phyloP scores from a whole-genome alignment of 2,797 vertebrate genomes.

The Sebastes nivosus region DNA sequence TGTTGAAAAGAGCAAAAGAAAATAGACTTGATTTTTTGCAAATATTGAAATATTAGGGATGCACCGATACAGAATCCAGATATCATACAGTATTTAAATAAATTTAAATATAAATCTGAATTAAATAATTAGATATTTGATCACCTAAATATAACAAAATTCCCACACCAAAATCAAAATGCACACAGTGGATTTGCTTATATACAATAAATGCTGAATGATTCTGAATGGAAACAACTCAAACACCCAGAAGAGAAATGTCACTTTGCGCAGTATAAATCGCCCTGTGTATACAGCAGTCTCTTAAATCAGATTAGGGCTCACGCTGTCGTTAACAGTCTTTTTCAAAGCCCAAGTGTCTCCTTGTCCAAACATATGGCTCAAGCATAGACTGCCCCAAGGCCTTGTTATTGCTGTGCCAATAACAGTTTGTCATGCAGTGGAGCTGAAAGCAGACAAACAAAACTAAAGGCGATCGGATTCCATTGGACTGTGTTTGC shows the following conservation, averaged over 20 bases:
- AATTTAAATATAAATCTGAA: not conserved
- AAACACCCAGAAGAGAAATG: constrained; percentile 11
- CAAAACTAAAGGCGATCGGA: constrained; percentile 79
- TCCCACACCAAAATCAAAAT: not conserved
- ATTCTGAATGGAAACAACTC: constrained; percentile 10
- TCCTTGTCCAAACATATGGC: constrained; percentile 83
- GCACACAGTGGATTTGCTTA: not conserved
- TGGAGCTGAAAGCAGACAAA: constrained; percentile 79
- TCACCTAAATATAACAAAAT: not conserved
- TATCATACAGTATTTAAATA: not conserved
- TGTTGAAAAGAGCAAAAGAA: not conserved
- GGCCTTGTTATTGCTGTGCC: constrained; percentile 82
- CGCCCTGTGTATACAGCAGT: constrained; percentile 22
- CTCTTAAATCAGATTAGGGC: constrained; percentile 59
- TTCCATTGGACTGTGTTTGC: constrained; percentile 68
- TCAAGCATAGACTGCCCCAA: constrained; percentile 76
- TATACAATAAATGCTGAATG: constrained; percentile 3
- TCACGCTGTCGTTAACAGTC: constrained; percentile 57
- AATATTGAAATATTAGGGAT: not conserved
- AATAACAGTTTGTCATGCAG: constrained; percentile 83
- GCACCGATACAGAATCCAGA: no score
- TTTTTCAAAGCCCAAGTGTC: constrained; percentile 76
- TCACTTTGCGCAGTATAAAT: constrained; percentile 26
- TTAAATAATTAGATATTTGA: not conserved
- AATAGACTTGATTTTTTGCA: not conserved